A percentile compares a stretch with the other conserved stretches of the same genome.
Evolutionary conservation across 2,888 invertebrate species (phyloP).

Genomic region (Drosophila conformis): DNA sequence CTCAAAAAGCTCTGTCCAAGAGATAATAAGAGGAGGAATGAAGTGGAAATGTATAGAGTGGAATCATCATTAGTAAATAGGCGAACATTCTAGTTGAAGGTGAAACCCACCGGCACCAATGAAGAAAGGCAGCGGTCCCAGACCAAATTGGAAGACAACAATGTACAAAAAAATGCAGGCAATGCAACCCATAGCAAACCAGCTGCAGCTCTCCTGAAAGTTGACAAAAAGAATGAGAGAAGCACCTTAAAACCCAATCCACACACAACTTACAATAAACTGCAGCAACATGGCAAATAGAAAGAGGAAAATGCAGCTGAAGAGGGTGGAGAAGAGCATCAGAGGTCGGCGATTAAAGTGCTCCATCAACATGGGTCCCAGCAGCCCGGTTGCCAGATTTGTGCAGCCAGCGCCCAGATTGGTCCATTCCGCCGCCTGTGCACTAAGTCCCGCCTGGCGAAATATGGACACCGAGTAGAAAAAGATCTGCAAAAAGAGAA

Average conservation of each 20-base stretch:
- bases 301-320: conserved; percentile 87
- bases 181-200: conserved; percentile 91
- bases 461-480: conserved; percentile 94
- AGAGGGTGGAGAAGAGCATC: conserved; percentile 88
- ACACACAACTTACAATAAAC: conserved; percentile 87
- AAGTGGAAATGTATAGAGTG: conserved; percentile 54
- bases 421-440: conserved; percentile 88
- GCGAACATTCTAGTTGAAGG: background rate
- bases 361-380: conserved; percentile 89
- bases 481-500: conserved; percentile 85
- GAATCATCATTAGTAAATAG: background rate
- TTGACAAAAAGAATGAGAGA: background rate
- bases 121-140: conserved; percentile 94
- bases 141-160: conserved; percentile 91
- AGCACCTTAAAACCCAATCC: background rate
- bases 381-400: conserved; percentile 88
- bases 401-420: conserved; percentile 91
- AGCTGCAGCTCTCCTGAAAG: conserved; percentile 86
- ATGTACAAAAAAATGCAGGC: conserved; percentile 90
- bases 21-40: conserved; percentile 49
- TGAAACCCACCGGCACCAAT: conserved; percentile 89
- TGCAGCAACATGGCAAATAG: conserved; percentile 87
- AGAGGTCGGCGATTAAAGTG: conserved; percentile 88
- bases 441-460: conserved; percentile 88
- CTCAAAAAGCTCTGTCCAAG: conserved; percentile 90